Evolutionary conservation across 2,888 invertebrate genomes (phyloP).

Genomic region (Lucinisca nassula): DNA sequence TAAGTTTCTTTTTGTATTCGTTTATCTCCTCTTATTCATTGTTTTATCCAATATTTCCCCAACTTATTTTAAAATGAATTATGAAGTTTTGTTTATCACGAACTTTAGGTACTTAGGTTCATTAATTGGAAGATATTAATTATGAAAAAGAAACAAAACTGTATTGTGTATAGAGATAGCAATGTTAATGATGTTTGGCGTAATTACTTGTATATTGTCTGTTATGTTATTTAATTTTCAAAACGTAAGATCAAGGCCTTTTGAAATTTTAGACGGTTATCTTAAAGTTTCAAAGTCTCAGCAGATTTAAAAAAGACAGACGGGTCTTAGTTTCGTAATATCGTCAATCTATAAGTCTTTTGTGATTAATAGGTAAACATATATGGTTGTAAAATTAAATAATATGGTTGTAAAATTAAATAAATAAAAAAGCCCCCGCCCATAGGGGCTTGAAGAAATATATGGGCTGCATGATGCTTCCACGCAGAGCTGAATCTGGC

Average conservation of each 20-base stretch:
- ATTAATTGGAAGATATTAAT: not conserved
- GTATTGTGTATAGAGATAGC: not conserved
- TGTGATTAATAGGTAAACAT: not conserved
- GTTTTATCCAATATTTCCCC: not conserved
- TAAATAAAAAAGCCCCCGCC: too few species aligned
- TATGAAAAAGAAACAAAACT: not conserved
- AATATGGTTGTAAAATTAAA: too few species aligned
- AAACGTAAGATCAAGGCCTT: not conserved
- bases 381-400: not conserved
- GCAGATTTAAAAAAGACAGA: not conserved
- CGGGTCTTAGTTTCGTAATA: not conserved
- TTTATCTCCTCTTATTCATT: not conserved
- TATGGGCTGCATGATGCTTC: too few species aligned
- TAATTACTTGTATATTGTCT: not conserved
- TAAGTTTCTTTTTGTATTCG: not conserved
- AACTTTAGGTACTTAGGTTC: not conserved
- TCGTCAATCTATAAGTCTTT: not conserved
- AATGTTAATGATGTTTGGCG: not conserved
- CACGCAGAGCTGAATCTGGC: too few species aligned
- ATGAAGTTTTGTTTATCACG: not conserved
- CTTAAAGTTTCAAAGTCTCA: not conserved
- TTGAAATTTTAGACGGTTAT: slow-evolving; percentile 1
- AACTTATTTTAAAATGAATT: not conserved
- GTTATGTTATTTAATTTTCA: not conserved
- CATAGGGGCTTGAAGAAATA: too few species aligned